phyloP scores from a whole-genome alignment of 2,888 invertebrate genomes.

The Odiellus spinosus region DNA sequence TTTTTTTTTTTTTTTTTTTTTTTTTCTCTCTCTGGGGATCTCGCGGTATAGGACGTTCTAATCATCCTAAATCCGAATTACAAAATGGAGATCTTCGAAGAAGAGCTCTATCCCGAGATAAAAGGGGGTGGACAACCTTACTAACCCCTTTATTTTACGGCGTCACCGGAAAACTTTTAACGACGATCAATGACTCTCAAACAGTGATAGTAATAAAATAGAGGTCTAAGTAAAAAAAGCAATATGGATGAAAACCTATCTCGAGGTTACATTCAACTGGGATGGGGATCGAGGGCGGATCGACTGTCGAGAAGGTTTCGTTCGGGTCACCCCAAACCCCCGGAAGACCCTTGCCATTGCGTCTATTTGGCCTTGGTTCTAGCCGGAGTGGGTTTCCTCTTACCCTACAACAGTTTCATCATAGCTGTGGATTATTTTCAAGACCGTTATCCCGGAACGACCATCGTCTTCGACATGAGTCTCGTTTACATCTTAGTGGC shows the following conservation, averaged over 20 bases:
- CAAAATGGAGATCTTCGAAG: too few relatives aligned
- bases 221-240: too few relatives aligned
- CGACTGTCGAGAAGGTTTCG: constrained; percentile 4
- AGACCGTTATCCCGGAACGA: constrained; percentile 59
- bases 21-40: too few relatives aligned
- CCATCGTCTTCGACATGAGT: constrained; percentile 83
- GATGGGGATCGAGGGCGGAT: constrained; percentile 8
- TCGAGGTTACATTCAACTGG: constrained; percentile 17
- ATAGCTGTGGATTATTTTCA: constrained; percentile 88
- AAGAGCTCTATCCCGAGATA: too few relatives aligned
- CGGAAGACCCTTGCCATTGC: constrained; percentile 39
- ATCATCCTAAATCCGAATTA: too few relatives aligned
- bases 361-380: constrained; percentile 59
- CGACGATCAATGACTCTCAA: too few relatives aligned
- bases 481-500: constrained; percentile 80
- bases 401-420: constrained; percentile 87
- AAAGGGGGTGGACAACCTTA: too few relatives aligned
- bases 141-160: too few relatives aligned
- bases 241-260: constrained; percentile 19
- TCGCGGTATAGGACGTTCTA: too few relatives aligned
- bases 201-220: too few relatives aligned
- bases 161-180: too few relatives aligned
- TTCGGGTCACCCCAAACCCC: constrained; percentile 15
- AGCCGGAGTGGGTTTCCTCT: constrained; percentile 73
- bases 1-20: too few relatives aligned